A percentile compares a stretch with the other conserved stretches of the same genome.
Conservation (phyloP, 2,888 invertebrate genomes). For the Tachina lurida region DNA sequence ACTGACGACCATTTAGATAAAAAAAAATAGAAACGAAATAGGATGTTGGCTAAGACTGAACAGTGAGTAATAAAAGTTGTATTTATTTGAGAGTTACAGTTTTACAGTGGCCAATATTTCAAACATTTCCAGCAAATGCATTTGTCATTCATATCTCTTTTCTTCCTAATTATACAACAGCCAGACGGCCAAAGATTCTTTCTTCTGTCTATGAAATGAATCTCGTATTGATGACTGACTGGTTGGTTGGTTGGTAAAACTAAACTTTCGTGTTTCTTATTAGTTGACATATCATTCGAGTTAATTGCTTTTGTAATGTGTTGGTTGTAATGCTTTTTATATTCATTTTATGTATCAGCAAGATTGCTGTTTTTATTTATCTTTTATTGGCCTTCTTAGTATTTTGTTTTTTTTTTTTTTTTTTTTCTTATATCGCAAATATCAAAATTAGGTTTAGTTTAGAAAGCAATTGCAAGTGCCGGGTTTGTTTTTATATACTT, state of each 20-base stretch:
- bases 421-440: conserved; percentile 47
- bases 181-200: neutral
- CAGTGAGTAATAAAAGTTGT: neutral
- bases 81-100: neutral
- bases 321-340: conserved; percentile 22
- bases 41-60: neutral
- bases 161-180: neutral
- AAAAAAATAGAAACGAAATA: neutral
- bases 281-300: conserved; percentile 61
- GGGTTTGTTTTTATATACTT: conserved; percentile 27
- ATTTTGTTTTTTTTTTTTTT: too few species aligned
- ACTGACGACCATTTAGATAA: neutral
- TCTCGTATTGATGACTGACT: neutral
- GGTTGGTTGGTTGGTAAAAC: neutral
- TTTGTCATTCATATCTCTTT: neutral
- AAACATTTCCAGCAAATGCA: neutral
- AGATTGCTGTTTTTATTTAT: neutral
- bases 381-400: conserved; percentile 1
- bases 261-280: conserved; percentile 52
- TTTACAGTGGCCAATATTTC: neutral
- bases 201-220: neutral
- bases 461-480: conserved; percentile 54
- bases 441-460: conserved; percentile 62
- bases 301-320: conserved; percentile 61
- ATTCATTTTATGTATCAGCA: neutral